Percentiles rank a stretch among this genome's conserved stretches.
Evolutionary conservation across 2,113 vertebrate genomes (phyloP).

Genomic region (Coturnix japonica): DNA sequence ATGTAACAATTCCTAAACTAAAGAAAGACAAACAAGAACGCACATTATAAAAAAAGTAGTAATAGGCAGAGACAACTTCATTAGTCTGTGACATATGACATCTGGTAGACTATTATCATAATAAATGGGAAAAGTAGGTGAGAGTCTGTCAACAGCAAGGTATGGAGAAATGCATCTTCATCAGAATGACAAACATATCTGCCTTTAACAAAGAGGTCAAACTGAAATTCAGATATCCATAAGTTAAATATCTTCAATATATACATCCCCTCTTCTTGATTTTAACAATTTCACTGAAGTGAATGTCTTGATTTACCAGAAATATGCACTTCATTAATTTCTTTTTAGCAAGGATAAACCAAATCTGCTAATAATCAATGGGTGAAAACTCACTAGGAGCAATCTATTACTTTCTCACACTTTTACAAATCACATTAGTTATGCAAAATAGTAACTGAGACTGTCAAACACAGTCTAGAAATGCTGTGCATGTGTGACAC

Average conservation of each 20-base stretch:
- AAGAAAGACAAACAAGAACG: constrained; percentile 45
- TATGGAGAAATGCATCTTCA: constrained; percentile 61
- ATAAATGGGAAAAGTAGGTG: constrained; percentile 70
- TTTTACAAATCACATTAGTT: background rate
- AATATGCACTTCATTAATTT: background rate
- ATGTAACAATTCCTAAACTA: constrained; percentile 52
- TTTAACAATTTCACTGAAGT: background rate
- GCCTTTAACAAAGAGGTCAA: constrained; percentile 70
- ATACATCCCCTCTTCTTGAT: background rate
- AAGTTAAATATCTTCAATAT: constrained; percentile 49
- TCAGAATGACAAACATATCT: constrained; percentile 70
- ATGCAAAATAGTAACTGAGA: background rate
- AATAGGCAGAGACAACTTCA: constrained; percentile 65
- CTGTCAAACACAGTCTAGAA: background rate
- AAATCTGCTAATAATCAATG: background rate
- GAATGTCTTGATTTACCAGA: background rate
- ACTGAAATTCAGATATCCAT: constrained; percentile 34
- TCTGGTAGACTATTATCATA: constrained; percentile 72
- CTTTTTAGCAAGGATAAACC: background rate
- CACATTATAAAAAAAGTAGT: constrained; percentile 6
- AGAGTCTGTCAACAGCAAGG: constrained; percentile 70
- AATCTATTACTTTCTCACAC: background rate
- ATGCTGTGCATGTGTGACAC: background rate
- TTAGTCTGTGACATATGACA: constrained; percentile 64
- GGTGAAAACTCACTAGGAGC: background rate